Evolutionary conservation across 2,888 invertebrate species (phyloP).

Genomic region (Zeuzera pyrina): DNA sequence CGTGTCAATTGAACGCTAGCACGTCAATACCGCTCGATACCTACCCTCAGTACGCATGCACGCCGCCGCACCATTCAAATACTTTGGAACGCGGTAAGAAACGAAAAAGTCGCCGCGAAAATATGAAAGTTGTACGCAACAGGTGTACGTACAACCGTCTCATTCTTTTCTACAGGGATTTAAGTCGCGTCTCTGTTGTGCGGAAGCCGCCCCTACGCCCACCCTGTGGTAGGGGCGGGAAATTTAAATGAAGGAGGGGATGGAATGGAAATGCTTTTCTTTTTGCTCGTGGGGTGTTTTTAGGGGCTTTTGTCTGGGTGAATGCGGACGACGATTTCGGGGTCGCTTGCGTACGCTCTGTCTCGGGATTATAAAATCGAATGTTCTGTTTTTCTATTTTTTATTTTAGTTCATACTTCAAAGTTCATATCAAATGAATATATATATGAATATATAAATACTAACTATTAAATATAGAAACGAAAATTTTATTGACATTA

Average conservation of each 20-base stretch:
- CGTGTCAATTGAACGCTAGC: slow-evolving; percentile 40
- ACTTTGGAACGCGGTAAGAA: slow-evolving; percentile 54
- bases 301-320: slow-evolving; percentile 71
- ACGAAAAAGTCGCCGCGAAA: slow-evolving; percentile 63
- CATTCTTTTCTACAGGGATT: slow-evolving; percentile 66
- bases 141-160: slow-evolving; percentile 67
- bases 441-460: no score
- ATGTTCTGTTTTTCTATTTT: slow-evolving; percentile 28
- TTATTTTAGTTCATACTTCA: background rate
- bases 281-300: slow-evolving; percentile 68
- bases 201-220: slow-evolving; percentile 67
- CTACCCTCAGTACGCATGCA: slow-evolving; percentile 60
- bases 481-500: no score
- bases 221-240: slow-evolving; percentile 67
- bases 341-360: slow-evolving; percentile 61
- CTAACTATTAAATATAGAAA: no score
- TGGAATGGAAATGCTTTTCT: slow-evolving; percentile 68
- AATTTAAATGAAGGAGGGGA: slow-evolving; percentile 68
- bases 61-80: slow-evolving; percentile 51
- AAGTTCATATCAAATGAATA: no score
- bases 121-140: slow-evolving; percentile 64
- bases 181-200: slow-evolving; percentile 63
- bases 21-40: slow-evolving; percentile 55
- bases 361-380: slow-evolving; percentile 56
- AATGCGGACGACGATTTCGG: slow-evolving; percentile 70